Base-by-base conservation (phyloP, 2,113 vertebrate species). In the Ceuthmochares aereus region DNA sequence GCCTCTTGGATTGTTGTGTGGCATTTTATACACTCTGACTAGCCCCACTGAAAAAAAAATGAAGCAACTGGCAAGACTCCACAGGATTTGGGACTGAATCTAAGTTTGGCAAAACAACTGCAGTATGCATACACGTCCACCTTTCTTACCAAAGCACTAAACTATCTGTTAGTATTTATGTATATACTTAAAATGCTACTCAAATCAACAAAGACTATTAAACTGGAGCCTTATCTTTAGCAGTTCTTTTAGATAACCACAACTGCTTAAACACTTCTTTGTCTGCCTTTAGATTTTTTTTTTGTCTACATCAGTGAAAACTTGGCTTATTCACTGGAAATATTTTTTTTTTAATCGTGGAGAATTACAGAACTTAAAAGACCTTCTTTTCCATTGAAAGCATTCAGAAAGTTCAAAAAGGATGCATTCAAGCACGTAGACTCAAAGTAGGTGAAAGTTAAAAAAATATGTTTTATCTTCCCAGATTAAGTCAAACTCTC, bases 261-360 rank as follows among this genome's bases (percentile, higher is more conserved):
- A 91, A 85, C 22, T 66, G 37, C 70, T 93, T 91, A 91, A 95
- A 87, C 37, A 77, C 16, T 85, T 81, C 19, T 89, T 68, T 52
- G 52, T 59, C 83, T 85, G 94, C 45, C 59, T 94, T 89, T 67
- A 67, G 75, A 63, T 10, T 51, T 43, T 40, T 40, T 40, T 89
- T 93, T 55, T 77, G 63, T 84, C 82, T 47, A 73, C 9, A 21
- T 58, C 51, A 80, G 63, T 59, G 47, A 87, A 95, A 96, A 83
- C 63, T 93, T 93, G 85, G 85, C 85, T 86, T 88, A 69, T 67
- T 74, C 47, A 67, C 27, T 90, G 87, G 94, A 96, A 94, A 90
- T 54, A 56, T 34, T 30, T 2, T 60, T 49, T 47, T 64, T 56
- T 47, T 67, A 11, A 29, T 4, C 40, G 42, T 54, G 37, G 47